Evolutionary conservation across 2,888 invertebrate species (phyloP).

Genomic region (Ennomos quercinarius): DNA sequence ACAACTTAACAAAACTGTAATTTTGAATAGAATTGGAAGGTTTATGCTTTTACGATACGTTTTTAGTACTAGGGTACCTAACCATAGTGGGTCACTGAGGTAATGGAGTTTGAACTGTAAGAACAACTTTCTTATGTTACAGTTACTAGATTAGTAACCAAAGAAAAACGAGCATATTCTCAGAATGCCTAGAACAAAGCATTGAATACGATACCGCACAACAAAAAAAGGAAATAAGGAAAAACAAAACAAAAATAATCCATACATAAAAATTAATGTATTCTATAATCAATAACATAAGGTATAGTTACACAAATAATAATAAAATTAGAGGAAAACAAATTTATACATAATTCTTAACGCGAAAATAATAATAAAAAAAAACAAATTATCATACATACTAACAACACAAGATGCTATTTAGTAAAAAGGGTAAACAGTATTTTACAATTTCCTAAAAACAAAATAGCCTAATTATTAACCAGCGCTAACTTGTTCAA

Average conservation of each 20-base stretch:
- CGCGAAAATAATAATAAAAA: constrained; percentile 72
- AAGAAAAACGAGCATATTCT: not conserved
- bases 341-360: constrained; percentile 85
- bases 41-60: too few species aligned
- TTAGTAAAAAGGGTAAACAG: constrained; percentile 71
- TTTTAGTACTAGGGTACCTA: too few species aligned
- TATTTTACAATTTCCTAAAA: constrained; percentile 81
- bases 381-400: constrained; percentile 81
- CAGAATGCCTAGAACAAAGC: not conserved
- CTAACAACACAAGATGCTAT: constrained; percentile 80
- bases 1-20: too few species aligned
- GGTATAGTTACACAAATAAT: constrained; percentile 84
- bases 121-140: too few species aligned
- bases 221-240: constrained; percentile 56
- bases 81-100: too few species aligned
- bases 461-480: constrained; percentile 58
- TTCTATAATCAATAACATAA: constrained; percentile 85
- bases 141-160: too few species aligned
- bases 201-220: constrained; percentile 3
- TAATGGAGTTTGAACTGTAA: too few species aligned
- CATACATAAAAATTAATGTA: constrained; percentile 85
- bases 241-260: constrained; percentile 73
- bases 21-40: too few species aligned
- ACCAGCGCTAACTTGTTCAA: constrained; percentile 64
- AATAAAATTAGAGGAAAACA: constrained; percentile 85